These are phyloP conservation scores for Crenuchus spilurus DNA, from an alignment of 2,797 vertebrate genomes.

Conservation along the genomic window DNA sequence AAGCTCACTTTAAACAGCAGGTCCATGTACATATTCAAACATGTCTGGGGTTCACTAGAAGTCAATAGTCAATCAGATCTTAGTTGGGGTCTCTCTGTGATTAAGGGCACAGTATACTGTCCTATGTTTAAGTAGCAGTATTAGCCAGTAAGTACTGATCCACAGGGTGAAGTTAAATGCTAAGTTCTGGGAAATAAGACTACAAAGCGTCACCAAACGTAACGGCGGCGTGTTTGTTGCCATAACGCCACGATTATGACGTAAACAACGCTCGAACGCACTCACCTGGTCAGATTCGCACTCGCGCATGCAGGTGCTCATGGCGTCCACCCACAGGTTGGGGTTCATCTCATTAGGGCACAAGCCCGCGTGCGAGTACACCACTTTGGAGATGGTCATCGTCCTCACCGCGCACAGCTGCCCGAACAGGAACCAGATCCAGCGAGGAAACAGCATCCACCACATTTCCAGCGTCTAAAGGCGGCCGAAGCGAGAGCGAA, in stretches of 20 bases:
- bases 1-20: too few species aligned
- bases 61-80: too few species aligned
- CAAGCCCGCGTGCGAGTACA: constrained; percentile 94
- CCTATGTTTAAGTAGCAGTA: too few species aligned
- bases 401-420: constrained; percentile 72
- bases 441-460: constrained; percentile 82
- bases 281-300: constrained; percentile 95
- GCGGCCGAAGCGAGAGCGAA: constrained; percentile 19
- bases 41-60: too few species aligned
- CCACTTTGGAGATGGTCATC: constrained; percentile 82
- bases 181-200: too few species aligned
- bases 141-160: too few species aligned
- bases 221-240: background rate
- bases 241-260: background rate
- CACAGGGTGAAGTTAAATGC: too few species aligned
- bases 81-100: too few species aligned
- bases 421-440: constrained; percentile 86
- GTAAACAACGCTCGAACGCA: too few species aligned
- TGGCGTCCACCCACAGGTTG: constrained; percentile 98
- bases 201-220: too few species aligned
- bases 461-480: constrained; percentile 76
- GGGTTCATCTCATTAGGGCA: constrained; percentile 99
- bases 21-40: too few species aligned
- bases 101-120: too few species aligned
- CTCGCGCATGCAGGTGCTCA: constrained; percentile 97